These are phyloP conservation scores for Zapornia atra DNA, from an alignment of 2,113 vertebrate genomes.

Conservation along the genomic window DNA sequence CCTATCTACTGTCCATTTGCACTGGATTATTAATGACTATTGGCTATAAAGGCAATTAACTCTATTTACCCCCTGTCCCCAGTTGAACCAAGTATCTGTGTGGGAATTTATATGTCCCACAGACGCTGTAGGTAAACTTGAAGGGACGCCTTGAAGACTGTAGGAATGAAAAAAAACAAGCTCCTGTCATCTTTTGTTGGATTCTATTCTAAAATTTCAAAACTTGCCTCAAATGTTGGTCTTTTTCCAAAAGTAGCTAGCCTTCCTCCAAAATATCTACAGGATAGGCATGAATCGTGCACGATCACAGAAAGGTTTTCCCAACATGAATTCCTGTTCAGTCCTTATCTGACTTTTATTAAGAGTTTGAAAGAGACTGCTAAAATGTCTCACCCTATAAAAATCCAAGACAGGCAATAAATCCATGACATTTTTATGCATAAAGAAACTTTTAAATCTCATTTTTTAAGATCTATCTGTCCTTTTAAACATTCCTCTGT, in stretches of 20 bases:
- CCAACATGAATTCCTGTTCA: not conserved
- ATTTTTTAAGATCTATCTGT: not conserved
- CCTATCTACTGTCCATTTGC: not conserved
- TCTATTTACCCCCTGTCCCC: not conserved
- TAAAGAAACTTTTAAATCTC: not conserved
- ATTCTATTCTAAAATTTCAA: not conserved
- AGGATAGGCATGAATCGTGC: not conserved
- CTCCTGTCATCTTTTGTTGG: not conserved
- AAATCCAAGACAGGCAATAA: not conserved
- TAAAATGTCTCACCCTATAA: not conserved
- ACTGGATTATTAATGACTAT: not conserved
- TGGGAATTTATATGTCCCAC: not conserved
- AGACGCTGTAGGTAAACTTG: not conserved
- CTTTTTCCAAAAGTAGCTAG: not conserved
- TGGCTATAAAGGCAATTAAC: not conserved
- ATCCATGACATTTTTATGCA: not conserved
- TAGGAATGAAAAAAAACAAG: not conserved
- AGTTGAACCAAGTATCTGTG: not conserved
- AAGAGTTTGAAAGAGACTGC: not conserved
- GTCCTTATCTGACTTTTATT: not conserved
- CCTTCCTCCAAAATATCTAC: not conserved
- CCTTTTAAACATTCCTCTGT: not conserved
- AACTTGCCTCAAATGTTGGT: not conserved
- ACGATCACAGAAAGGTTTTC: not conserved
- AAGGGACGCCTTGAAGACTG: not conserved